Conservation (phyloP, 1,140 invertebrate genomes). For the Anoplophora glabripennis region DNA sequence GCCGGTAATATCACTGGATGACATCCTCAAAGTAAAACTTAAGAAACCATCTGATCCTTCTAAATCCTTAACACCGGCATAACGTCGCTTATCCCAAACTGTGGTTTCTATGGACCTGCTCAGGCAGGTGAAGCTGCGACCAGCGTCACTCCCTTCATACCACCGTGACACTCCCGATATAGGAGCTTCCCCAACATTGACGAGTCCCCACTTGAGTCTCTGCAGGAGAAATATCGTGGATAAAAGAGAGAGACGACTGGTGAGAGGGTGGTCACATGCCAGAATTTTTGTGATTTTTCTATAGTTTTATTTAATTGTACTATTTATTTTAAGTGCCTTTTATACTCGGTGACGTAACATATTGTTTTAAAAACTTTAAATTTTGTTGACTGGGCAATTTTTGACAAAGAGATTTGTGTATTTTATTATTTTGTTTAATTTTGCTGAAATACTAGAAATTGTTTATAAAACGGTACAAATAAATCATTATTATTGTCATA, state of each 20-base stretch:
- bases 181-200: constrained; percentile 12
- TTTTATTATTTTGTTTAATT: too few species aligned
- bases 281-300: too few species aligned
- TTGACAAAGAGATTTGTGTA: too few species aligned
- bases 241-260: neutral
- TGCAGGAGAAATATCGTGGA: constrained; percentile 12
- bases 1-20: constrained; percentile 39
- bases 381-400: too few species aligned
- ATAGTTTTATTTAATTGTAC: too few species aligned
- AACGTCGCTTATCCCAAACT: constrained; percentile 20
- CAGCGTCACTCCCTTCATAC: constrained; percentile 10
- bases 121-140: constrained; percentile 36
- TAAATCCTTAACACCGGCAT: constrained; percentile 2
- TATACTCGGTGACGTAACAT: too few species aligned
- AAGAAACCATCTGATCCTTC: constrained; percentile 34
- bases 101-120: constrained; percentile 35
- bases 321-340: too few species aligned
- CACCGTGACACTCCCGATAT: neutral
- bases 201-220: constrained; percentile 33
- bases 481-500: too few species aligned
- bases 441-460: too few species aligned
- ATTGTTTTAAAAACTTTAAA: too few species aligned
- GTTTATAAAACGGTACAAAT: too few species aligned
- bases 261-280: too few species aligned
- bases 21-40: constrained; percentile 40